Evolutionary conservation across 2,888 invertebrate genomes (phyloP), one percentile per base, ranked within the genome.

Genomic region (Callyntrura sp.): DNA sequence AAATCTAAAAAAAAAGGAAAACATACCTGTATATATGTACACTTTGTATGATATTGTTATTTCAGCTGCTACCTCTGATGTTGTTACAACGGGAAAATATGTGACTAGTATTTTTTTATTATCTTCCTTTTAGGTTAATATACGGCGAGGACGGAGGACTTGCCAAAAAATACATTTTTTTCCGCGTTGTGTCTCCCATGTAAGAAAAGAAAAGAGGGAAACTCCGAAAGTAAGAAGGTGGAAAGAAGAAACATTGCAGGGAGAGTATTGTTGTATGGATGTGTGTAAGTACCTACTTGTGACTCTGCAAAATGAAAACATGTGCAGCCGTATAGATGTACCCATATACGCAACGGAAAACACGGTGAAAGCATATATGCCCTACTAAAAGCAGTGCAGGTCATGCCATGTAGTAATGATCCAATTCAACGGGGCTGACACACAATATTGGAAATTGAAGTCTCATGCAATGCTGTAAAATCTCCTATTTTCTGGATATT

Each of bases 321-420:
- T 14, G 35, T 35, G 35, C 6, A 35, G 6, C 35, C 35, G 35
- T 35, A 35, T 35, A 35, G 2, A 35, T 35, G 2, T 35, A 35
- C 6, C 35, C 6, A 35, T 11, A 68, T 45, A 70, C 70, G 70
- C 45, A 70, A 51, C 23, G 23, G 17, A 45, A n/a, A n/a, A n/a
- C n/a, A n/a, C n/a, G n/a, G n/a, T n/a, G n/a, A n/a, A n/a, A n/a
- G n/a, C n/a, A n/a, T n/a, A n/a, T 51, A 76, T 5, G 51, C 14
- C 23, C 25, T n/a, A n/a, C n/a, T n/a, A 76, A 57, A 5, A 25
- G 78, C 51, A 78, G 78, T 35, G 35, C 35, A 78, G 85, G 85
- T 85, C 85, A 85, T 76, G 85, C 85, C 60, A 60, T 48, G 85
- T 76, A 76, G 85, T 85, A 85, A 85, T 85, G 76, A 76, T 85